phyloP scores from a whole-genome alignment of 2,113 vertebrate species.

The Labeo rohita region DNA sequence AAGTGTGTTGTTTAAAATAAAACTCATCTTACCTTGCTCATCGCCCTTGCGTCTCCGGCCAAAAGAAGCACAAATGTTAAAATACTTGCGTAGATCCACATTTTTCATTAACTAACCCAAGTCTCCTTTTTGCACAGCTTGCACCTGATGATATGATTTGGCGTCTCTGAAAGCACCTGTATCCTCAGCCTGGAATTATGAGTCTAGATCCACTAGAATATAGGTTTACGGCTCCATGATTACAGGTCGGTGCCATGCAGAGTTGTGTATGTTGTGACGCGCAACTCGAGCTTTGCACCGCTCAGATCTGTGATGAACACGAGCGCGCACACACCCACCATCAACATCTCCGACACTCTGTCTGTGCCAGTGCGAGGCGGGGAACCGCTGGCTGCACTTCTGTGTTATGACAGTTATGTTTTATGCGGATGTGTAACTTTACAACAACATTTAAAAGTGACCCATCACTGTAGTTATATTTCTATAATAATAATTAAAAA shows the following conservation, averaged over 20 bases:
- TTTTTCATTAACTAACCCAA: constrained; percentile 52
- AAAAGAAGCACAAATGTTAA: constrained; percentile 69
- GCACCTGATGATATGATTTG: constrained; percentile 3
- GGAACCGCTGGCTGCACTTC: neutral
- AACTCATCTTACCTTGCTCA: constrained; percentile 71
- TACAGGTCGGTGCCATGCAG: constrained; percentile 24
- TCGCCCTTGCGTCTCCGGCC: constrained; percentile 63
- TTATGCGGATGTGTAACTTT: neutral
- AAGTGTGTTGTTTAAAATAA: neutral
- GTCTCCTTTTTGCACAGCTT: neutral
- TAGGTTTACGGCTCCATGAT: constrained; percentile 22
- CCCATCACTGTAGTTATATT: neutral
- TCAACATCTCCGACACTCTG: neutral
- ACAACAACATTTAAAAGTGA: neutral
- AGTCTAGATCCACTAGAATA: neutral
- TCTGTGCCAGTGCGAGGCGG: neutral
- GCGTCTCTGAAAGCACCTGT: constrained; percentile 35
- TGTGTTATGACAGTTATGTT: neutral
- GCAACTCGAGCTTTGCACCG: neutral
- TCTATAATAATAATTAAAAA: neutral
- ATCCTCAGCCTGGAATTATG: constrained; percentile 10
- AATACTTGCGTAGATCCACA: constrained; percentile 73
- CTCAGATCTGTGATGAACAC: neutral
- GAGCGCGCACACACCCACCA: constrained; percentile 6
- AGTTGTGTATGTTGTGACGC: constrained; percentile 26